phyloP scores from a whole-genome alignment of 2,113 vertebrate species.

The Polypterus bichir region DNA sequence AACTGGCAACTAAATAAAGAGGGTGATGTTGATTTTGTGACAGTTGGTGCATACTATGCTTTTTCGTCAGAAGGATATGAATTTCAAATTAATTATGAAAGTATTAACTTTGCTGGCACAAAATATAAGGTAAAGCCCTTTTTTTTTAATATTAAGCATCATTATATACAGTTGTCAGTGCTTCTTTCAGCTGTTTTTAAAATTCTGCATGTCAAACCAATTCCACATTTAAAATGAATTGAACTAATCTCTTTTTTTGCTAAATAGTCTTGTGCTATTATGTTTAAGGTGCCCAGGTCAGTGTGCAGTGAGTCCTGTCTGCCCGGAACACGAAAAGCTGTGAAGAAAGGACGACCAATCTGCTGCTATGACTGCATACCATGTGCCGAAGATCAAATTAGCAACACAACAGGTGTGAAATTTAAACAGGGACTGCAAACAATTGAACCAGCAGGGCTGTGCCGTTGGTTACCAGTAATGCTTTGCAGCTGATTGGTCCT shows the following conservation, averaged over 20 bases:
- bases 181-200: neutral
- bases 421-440: neutral
- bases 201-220: neutral
- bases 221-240: neutral
- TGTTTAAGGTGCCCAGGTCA: slow-evolving; percentile 15
- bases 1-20: slow-evolving; percentile 41
- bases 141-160: neutral
- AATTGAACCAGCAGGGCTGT: neutral
- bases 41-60: slow-evolving; percentile 41
- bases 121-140: slow-evolving; percentile 12
- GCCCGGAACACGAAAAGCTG: slow-evolving; percentile 25
- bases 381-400: slow-evolving; percentile 29
- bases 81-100: slow-evolving; percentile 25
- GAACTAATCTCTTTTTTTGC: neutral
- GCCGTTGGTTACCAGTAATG: neutral
- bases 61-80: slow-evolving; percentile 29
- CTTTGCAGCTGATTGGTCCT: neutral
- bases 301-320: slow-evolving; percentile 27
- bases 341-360: slow-evolving; percentile 23
- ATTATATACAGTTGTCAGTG: neutral
- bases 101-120: slow-evolving; percentile 35
- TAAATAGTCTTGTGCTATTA: neutral
- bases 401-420: slow-evolving; percentile 25
- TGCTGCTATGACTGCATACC: slow-evolving; percentile 30
- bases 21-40: slow-evolving; percentile 32